Conservation (phyloP, 2,113 vertebrate species). For the Ascaphus truei region DNA sequence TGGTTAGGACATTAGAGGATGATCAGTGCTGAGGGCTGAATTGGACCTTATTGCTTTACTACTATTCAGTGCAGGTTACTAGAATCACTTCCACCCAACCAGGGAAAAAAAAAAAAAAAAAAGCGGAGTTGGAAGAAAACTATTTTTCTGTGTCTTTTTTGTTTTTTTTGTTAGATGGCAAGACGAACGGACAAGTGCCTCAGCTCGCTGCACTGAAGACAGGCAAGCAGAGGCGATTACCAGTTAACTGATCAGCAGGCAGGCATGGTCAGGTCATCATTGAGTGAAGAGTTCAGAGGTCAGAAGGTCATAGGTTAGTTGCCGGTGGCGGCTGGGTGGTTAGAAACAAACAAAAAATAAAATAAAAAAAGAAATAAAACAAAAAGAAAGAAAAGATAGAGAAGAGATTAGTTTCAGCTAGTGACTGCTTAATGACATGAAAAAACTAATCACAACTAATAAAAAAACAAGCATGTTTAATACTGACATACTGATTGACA, state of each 20-base stretch:
- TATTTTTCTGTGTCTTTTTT: slow-evolving; percentile 77
- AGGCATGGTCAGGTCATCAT: slow-evolving; percentile 99
- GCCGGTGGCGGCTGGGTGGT: slow-evolving; percentile 99
- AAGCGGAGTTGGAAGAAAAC: slow-evolving; percentile 71
- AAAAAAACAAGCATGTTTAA: slow-evolving; percentile 80
- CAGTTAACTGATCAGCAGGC: slow-evolving; percentile 98
- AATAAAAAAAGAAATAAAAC: slow-evolving; percentile 67
- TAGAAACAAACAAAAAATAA: slow-evolving; percentile 81
- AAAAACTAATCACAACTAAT: slow-evolving; percentile 89
- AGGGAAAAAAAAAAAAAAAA: slow-evolving; percentile 47
- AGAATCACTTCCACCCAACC: slow-evolving; percentile 78
- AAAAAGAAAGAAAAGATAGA: slow-evolving; percentile 91
- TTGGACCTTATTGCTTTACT: slow-evolving; percentile 89
- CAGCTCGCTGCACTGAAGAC: slow-evolving; percentile 84
- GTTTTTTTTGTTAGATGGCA: slow-evolving; percentile 78
- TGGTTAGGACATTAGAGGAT: slow-evolving; percentile 60
- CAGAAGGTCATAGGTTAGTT: slow-evolving; percentile 99
- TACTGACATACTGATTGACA: slow-evolving; percentile 75
- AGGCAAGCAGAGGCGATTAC: slow-evolving; percentile 88
- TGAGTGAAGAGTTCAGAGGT: slow-evolving; percentile 98
- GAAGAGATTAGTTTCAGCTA: slow-evolving; percentile 99
- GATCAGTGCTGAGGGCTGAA: slow-evolving; percentile 72
- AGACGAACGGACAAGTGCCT: slow-evolving; percentile 82
- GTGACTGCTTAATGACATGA: slow-evolving; percentile 99
- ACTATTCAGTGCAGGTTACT: slow-evolving; percentile 87